Conservation (phyloP, 1,140 invertebrate species). For the Drosophila nigrodunni region DNA sequence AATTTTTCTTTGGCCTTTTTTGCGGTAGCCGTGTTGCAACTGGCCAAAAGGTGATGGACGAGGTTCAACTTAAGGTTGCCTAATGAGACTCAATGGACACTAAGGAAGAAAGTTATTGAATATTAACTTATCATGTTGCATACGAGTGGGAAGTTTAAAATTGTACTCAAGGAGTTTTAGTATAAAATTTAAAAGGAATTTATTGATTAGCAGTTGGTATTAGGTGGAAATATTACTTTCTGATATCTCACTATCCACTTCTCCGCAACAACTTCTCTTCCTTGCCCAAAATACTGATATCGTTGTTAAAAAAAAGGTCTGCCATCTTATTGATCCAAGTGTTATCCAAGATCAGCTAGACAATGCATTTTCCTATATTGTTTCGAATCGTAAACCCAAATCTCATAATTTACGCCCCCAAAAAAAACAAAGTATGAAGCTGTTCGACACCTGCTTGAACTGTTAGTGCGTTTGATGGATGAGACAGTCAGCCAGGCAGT, state of each 20-base stretch:
- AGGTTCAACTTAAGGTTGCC: slow-evolving; percentile 21
- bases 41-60: slow-evolving; percentile 47
- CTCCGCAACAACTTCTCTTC: not conserved
- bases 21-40: slow-evolving; percentile 13
- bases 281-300: not conserved
- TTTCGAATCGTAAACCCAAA: slow-evolving; percentile 19
- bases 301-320: not conserved
- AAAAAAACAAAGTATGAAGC: slow-evolving; percentile 22
- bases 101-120: slow-evolving; percentile 29
- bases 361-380: slow-evolving; percentile 1
- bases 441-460: slow-evolving; percentile 27
- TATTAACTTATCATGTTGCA: not conserved
- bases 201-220: no score
- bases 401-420: slow-evolving; percentile 50
- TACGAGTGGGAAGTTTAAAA: not conserved
- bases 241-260: not conserved
- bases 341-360: not conserved
- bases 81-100: slow-evolving; percentile 20
- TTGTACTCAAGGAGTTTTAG: not conserved
- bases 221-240: no score
- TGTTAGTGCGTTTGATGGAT: slow-evolving; percentile 24
- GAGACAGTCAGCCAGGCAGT: slow-evolving; percentile 29
- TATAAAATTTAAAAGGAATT: no score
- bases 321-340: not conserved
- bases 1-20: slow-evolving; percentile 15